A percentile compares a stretch with the other conserved stretches of the same genome.
phyloP scores from a whole-genome alignment of 2,888 invertebrate species.

The Tachina grossa region DNA sequence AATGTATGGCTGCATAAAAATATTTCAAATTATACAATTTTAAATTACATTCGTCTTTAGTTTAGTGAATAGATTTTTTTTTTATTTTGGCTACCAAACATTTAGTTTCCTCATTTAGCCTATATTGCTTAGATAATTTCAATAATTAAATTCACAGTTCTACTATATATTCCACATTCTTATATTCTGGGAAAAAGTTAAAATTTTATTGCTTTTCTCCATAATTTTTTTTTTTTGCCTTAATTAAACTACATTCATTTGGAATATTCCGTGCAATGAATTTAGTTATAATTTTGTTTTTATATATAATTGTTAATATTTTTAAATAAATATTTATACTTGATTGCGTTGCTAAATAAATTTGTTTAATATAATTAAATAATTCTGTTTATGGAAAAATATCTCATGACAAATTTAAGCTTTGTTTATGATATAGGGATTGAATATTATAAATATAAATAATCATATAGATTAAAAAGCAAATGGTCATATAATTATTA shows the following conservation, averaged over 20 bases:
- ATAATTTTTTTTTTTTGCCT: too few species aligned
- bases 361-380: constrained; percentile 25
- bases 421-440: neutral
- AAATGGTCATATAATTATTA: neutral
- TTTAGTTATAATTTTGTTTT: neutral
- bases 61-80: too few species aligned
- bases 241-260: neutral
- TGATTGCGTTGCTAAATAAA: neutral
- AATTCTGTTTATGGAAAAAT: constrained; percentile 3
- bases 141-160: too few species aligned
- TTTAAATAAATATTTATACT: neutral
- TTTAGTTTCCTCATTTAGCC: too few species aligned
- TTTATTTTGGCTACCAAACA: too few species aligned
- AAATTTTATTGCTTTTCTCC: too few species aligned
- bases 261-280: neutral
- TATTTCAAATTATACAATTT: too few species aligned
- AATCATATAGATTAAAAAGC: neutral
- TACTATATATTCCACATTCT: too few species aligned
- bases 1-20: too few species aligned
- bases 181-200: too few species aligned
- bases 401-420: neutral
- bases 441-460: neutral
- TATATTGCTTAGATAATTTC: too few species aligned
- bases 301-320: neutral
- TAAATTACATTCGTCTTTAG: too few species aligned